A percentile compares a stretch with the other conserved stretches of the same genome.
Conservation (phyloP, 2,888 invertebrate genomes). For the Agrenia bidenticulata region DNA sequence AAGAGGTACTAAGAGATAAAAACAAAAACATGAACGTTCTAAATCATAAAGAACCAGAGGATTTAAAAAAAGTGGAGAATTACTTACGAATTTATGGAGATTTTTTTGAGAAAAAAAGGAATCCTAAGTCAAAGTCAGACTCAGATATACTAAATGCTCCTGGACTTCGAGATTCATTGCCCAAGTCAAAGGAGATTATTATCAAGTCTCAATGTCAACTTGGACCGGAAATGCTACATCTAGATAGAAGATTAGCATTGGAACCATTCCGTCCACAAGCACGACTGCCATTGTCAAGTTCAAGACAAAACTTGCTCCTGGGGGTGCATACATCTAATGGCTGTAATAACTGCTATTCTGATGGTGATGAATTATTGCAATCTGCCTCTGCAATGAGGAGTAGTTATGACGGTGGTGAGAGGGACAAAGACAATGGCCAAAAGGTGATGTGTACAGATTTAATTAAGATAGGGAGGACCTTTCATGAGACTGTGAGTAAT, state of each 20-base stretch:
- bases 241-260: not conserved
- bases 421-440: not conserved
- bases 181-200: not conserved
- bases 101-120: constrained; percentile 5
- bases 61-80: not conserved
- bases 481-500: not conserved
- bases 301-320: constrained; percentile 5
- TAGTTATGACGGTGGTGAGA: not conserved
- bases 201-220: constrained; percentile 13
- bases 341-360: not conserved
- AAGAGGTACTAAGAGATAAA: not conserved
- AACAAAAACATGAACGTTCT: too few species aligned
- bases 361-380: not conserved
- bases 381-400: not conserved
- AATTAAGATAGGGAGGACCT: not conserved
- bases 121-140: constrained; percentile 35
- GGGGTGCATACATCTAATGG: not conserved
- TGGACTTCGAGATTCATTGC: not conserved
- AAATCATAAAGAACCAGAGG: not conserved
- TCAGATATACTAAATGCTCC: constrained; percentile 25
- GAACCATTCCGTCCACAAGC: not conserved
- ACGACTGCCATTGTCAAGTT: constrained; percentile 7
- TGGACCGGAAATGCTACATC: constrained; percentile 6
- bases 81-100: not conserved
- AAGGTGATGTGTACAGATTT: not conserved